phyloP scores from a whole-genome alignment of 2,113 vertebrate genomes.

The Suncus etruscus region DNA sequence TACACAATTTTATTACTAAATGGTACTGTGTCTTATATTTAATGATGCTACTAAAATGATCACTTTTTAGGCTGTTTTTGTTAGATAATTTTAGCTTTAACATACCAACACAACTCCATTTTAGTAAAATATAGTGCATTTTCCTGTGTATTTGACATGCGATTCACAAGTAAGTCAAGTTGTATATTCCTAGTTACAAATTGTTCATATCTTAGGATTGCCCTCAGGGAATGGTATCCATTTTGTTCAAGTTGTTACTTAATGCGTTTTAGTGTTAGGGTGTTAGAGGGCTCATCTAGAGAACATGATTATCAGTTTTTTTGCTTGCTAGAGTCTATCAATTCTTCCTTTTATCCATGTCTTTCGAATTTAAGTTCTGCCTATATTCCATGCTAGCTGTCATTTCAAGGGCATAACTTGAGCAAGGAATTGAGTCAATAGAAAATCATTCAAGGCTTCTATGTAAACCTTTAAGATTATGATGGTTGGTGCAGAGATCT shows the following conservation, averaged over 20 bases:
- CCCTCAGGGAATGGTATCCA: neutral
- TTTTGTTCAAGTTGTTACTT: slow-evolving; percentile 16
- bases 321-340: neutral
- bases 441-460: neutral
- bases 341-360: neutral
- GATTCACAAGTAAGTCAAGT: neutral
- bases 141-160: slow-evolving; percentile 21
- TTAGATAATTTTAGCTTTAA: slow-evolving; percentile 1
- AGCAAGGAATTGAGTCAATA: neutral
- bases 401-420: neutral
- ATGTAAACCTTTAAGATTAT: neutral
- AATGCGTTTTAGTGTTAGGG: neutral
- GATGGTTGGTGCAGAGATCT: neutral
- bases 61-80: neutral
- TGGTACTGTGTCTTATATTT: neutral
- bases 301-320: neutral
- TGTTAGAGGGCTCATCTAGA: neutral
- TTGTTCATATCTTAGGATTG: neutral
- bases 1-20: neutral
- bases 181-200: neutral
- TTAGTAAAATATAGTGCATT: neutral
- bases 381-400: neutral
- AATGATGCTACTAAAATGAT: neutral
- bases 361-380: neutral
- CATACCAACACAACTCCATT: neutral